A percentile compares a stretch with the other conserved stretches of the same genome.
These are phyloP conservation scores for Eupleurogrammus muticus DNA, from an alignment of 2,797 vertebrate species.

Conservation along the genomic window DNA sequence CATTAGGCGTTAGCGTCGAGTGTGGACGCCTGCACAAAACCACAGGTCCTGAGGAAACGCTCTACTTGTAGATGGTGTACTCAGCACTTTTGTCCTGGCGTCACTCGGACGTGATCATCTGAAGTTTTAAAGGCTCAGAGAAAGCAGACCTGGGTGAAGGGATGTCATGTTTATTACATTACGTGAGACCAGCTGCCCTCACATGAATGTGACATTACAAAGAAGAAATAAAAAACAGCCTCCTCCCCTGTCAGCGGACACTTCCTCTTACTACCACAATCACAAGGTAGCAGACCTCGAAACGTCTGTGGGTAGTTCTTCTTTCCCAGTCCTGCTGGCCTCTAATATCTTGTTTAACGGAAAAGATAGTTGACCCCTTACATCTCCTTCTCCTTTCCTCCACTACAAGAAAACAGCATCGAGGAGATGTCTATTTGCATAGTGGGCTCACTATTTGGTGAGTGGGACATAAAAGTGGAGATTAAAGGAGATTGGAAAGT, in stretches of 20 bases:
- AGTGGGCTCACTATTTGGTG: constrained; percentile 74
- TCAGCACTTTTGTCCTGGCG: not conserved
- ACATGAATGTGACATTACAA: constrained; percentile 21
- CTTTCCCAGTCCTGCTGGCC: not conserved
- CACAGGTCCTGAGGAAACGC: constrained; percentile 60
- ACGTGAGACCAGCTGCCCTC: constrained; percentile 1
- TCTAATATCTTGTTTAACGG: constrained; percentile 26
- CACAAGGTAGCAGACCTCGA: constrained; percentile 14
- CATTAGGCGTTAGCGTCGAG: not conserved
- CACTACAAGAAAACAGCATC: constrained; percentile 1
- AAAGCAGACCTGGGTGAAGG: not conserved
- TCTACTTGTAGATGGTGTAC: constrained; percentile 3
- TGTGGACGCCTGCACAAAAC: constrained; percentile 37
- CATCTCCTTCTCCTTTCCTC: constrained; percentile 28
- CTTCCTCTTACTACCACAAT: constrained; percentile 13
- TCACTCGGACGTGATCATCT: not conserved
- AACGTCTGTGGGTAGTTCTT: constrained; percentile 9
- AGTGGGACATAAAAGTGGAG: constrained; percentile 41
- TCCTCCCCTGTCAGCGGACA: constrained; percentile 52
- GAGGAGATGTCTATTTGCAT: constrained; percentile 74
- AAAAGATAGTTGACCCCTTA: constrained; percentile 14
- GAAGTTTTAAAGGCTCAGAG: not conserved
- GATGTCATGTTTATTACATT: too few relatives aligned
- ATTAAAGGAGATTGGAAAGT: not conserved
- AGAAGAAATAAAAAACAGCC: constrained; percentile 41